Base-by-base conservation (phyloP, 2,113 vertebrate species). In the Pluvialis apricaria region DNA sequence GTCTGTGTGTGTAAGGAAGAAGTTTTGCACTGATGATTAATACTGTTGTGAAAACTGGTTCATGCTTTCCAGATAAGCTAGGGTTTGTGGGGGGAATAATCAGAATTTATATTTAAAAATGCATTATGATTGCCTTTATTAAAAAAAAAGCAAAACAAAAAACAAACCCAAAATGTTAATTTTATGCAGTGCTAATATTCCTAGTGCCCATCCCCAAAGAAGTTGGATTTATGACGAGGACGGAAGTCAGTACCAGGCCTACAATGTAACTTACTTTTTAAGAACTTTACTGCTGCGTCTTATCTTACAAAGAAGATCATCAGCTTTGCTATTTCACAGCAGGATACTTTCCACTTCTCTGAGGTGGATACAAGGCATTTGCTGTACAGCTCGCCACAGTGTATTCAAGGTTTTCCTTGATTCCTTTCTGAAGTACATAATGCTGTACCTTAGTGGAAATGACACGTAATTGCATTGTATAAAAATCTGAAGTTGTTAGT, bases 381-480 rank as follows among this genome's bases (percentile, higher is more conserved):
- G n/a, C 12, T 22, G 28, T 19, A 47, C 16, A 54, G 66, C 82
- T 69, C 82, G 34, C 17, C 31, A 55, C 21, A 34, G 15, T 4
- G 14, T 38, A 45, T 71, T 47, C 24, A 51, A 60, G n/a, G 55
- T 80, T 88, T 52, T 38, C 10, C n/a, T 65, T 69, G 21, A 42
- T 77, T 65, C 0, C 17, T 68, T 92, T 82, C 19, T 54, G 45
- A 69, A 76, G 40, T 40, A 24, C 1, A 0, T 75, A 51, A 42
- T 0, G 0, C n/a, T 45, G 44, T 71, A 38, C 1, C 0, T 13
- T 5, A 54, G 60, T 54, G 64, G 22, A 51, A 66, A 16, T 91
- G 26, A 54, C 31, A 69, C 17, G 5, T 13, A 42, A 44, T 18
- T 60, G 20, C 26, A 5, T 15, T 73, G n/a, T 73, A 65, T 70